A percentile compares a stretch with the other conserved stretches of the same genome.
phyloP scores from a whole-genome alignment of 1,140 invertebrate species.

The Platorchestia sp. region DNA sequence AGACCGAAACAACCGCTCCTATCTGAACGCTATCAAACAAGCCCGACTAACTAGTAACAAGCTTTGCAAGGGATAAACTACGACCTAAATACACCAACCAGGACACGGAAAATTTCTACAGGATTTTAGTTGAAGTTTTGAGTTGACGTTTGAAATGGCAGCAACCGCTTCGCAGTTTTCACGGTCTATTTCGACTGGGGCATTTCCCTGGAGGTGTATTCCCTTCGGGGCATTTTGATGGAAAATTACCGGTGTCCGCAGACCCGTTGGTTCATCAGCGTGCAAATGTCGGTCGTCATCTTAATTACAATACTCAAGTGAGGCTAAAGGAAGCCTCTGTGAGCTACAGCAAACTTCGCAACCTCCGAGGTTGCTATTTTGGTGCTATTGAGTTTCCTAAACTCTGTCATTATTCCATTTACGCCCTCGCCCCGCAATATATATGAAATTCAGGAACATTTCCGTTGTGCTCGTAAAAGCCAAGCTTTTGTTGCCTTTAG shows the following conservation, averaged over 20 bases:
- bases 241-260: background rate
- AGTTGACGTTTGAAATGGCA: background rate
- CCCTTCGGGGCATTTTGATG: background rate
- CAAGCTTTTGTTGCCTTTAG: constrained; percentile 1
- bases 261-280: constrained; percentile 4
- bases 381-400: background rate
- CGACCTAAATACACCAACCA: background rate
- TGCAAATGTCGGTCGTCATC: background rate
- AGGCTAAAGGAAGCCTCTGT: background rate
- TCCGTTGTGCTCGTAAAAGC: background rate
- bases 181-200: background rate
- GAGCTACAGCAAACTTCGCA: background rate
- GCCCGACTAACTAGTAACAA: background rate
- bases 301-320: background rate
- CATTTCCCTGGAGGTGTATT: background rate
- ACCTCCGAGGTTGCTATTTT: background rate
- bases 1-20: too few species aligned
- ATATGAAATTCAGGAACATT: constrained; percentile 48
- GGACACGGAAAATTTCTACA: background rate
- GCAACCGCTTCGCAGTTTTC: background rate
- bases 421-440: constrained; percentile 27
- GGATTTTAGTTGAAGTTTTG: background rate
- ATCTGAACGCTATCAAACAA: too few species aligned
- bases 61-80: background rate
- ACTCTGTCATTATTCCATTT: constrained; percentile 43